Evolutionary conservation across 92 coral and sea anemone genomes (phyloP), one percentile per base, ranked within the genome.

Genomic region (Phenganax stokvisi): DNA sequence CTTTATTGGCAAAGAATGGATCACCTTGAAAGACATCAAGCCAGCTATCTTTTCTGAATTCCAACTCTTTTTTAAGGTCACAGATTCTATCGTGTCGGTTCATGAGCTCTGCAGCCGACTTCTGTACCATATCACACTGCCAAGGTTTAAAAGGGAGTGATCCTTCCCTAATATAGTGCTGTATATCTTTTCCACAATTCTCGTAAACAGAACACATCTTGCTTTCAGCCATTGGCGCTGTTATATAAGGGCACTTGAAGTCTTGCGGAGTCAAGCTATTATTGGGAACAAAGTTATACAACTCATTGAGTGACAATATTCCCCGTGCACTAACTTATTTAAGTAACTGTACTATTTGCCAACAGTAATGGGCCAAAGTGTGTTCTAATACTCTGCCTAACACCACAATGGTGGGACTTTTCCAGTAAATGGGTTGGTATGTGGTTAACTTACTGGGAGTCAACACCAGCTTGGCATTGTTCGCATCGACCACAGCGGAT

Each of bases 381-480:
- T 37, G 47, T 37, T 37, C 47, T 37, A 37, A 37, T 37, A 37
- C 47, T 37, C 47, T 37, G 47, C 5, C 47, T 37, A 37, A 5
- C 47, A 37, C 47, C 47, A 37, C 47, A 37, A 5, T 37, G 5
- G 47, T 37, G 47, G 47, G 5, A 37, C 2, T 37, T 37, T 37
- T 37, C 47, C 47, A 37, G 47, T 37, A 1, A 37, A 37, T 37
- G 47, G 5, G 47, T 37, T 37, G 47, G 5, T 37, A 37, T 5
- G 47, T 37, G 47, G 5, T 37, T 1, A 37, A 37, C 85, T 72
- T n/a, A 94, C 98, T 97, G 89, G 87, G 90, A 89, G 72, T 94
- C 98, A 87, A 90, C 92, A 29, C 90, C 90, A n/a, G 98, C 98
- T 76, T 96, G 84, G 16, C 98, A 94, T 5, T 97, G 97, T 62